A percentile compares a stretch with the other conserved stretches of the same genome.
Evolutionary conservation across 2,113 vertebrate genomes (phyloP).

Genomic region (Platycercus adscitus): DNA sequence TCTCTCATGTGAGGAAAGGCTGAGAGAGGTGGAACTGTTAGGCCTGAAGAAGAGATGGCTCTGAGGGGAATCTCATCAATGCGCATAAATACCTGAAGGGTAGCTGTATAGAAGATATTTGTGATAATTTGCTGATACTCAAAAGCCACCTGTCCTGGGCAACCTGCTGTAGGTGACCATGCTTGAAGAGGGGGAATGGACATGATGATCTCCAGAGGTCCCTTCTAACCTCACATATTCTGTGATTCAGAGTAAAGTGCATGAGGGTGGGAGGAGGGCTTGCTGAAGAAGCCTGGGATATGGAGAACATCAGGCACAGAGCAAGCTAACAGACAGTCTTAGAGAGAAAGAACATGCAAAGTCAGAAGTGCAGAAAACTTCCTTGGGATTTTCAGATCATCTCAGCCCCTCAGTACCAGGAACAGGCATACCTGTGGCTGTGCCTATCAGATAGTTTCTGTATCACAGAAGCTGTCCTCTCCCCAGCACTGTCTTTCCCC

Average conservation of each 20-base stretch:
- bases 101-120: not conserved
- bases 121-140: not conserved
- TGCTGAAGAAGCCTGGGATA: not conserved
- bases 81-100: not conserved
- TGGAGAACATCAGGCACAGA: not conserved
- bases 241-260: not conserved
- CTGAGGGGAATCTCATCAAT: not conserved
- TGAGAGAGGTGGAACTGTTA: not conserved
- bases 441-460: not conserved
- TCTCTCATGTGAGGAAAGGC: not conserved
- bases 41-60: not conserved
- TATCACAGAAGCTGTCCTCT: not conserved
- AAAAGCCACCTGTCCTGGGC: not conserved
- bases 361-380: fast-evolving
- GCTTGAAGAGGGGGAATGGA: not conserved
- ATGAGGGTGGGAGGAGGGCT: not conserved
- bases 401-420: not conserved
- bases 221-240: not conserved
- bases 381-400: not conserved
- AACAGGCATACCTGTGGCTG: not conserved
- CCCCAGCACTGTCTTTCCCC: not conserved
- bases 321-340: not conserved
- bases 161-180: not conserved
- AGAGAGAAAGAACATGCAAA: not conserved
- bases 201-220: not conserved